These are phyloP conservation scores for Nanger granti DNA, from an alignment of 2,113 vertebrate genomes.

Conservation along the genomic window DNA sequence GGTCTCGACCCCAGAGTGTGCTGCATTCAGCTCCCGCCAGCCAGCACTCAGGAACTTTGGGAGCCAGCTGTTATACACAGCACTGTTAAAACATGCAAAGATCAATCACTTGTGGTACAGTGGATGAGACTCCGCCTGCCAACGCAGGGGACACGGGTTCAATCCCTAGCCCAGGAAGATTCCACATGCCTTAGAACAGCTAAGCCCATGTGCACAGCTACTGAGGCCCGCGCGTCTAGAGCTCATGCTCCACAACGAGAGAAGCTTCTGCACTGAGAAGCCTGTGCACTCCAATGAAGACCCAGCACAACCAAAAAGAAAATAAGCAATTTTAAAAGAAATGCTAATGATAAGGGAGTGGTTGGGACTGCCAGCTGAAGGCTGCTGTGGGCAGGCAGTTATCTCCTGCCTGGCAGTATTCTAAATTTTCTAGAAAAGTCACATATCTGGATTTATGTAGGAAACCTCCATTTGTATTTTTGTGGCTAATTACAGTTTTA, in stretches of 20 bases:
- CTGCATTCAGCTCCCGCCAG: neutral
- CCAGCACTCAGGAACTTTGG: neutral
- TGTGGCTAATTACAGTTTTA: neutral
- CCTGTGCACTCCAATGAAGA: neutral
- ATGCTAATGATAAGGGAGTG: neutral
- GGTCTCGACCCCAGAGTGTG: neutral
- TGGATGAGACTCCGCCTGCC: neutral
- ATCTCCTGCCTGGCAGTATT: neutral
- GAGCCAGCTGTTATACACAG: neutral
- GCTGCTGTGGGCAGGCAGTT: neutral
- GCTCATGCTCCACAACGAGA: neutral
- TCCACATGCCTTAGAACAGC: neutral
- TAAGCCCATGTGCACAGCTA: neutral
- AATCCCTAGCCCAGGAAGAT: neutral
- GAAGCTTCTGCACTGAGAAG: neutral
- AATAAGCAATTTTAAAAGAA: neutral
- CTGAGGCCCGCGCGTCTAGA: neutral
- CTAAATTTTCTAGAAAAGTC: neutral
- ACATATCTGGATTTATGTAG: neutral
- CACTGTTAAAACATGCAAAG: neutral
- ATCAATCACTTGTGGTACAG: neutral
- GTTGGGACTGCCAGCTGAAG: neutral
- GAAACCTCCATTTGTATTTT: neutral
- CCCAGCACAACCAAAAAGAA: neutral
- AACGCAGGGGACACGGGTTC: neutral